These are phyloP conservation scores for Okamejei kenojei DNA, from an alignment of 2,797 vertebrate species.

Conservation along the genomic window DNA sequence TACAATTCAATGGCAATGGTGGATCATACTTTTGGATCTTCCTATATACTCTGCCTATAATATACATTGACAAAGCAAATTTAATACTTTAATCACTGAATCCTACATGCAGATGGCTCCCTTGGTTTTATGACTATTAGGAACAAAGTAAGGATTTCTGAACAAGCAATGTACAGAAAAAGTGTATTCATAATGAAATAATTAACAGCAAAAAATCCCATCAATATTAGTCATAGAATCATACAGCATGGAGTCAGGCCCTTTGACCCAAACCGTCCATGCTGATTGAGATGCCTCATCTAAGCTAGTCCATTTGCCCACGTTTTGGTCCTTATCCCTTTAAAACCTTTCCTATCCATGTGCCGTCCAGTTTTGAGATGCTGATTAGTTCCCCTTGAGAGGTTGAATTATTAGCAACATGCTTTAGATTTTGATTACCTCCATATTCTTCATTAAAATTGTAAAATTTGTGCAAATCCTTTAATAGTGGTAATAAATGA, in stretches of 20 bases:
- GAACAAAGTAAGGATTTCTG: not conserved
- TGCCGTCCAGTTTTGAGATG: too few species aligned
- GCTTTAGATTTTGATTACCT: not conserved
- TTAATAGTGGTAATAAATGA: not conserved
- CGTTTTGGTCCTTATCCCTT: too few species aligned
- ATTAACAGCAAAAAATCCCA: too few species aligned
- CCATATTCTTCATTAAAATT: not conserved
- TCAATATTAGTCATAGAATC: too few species aligned
- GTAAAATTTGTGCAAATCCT: not conserved
- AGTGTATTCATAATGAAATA: not conserved
- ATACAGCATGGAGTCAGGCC: too few species aligned
- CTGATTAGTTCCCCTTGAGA: not conserved
- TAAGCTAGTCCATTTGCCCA: too few species aligned
- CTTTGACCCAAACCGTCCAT: too few species aligned
- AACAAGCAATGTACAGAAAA: not conserved
- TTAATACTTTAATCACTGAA: not conserved
- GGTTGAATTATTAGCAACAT: not conserved
- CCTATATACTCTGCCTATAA: not conserved
- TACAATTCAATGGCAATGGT: not conserved
- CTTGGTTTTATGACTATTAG: not conserved
- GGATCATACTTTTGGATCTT: not conserved
- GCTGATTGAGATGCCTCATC: too few species aligned
- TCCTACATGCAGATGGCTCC: not conserved
- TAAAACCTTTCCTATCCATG: too few species aligned
- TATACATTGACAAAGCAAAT: not conserved